Conservation (phyloP, 2,113 vertebrate genomes). For the Ahaetulla prasina region DNA sequence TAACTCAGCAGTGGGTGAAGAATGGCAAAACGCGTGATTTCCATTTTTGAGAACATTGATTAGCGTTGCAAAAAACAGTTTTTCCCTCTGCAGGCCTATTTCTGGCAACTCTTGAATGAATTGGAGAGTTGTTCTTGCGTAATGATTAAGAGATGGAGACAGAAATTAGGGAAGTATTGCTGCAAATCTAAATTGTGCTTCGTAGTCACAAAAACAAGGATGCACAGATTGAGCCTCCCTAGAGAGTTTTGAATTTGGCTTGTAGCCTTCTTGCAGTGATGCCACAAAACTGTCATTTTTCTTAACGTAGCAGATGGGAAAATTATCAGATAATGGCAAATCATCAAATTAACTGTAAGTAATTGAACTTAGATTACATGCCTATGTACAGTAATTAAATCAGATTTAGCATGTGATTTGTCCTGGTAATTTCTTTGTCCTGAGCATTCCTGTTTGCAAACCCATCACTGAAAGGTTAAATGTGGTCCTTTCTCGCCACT, state of each 20-base stretch:
- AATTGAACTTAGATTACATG: not conserved
- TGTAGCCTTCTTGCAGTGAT: not conserved
- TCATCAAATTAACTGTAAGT: not conserved
- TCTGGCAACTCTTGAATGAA: not conserved
- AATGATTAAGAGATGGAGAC: not conserved
- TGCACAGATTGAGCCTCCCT: not conserved
- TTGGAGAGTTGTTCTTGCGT: not conserved
- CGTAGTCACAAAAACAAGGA: not conserved
- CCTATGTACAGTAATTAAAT: not conserved
- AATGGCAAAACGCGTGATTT: not conserved
- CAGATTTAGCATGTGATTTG: not conserved
- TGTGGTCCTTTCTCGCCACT: not conserved
- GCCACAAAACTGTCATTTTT: not conserved
- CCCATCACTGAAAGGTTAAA: not conserved
- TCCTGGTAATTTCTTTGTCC: not conserved
- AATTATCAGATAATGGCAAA: not conserved
- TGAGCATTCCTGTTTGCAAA: not conserved
- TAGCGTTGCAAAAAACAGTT: not conserved
- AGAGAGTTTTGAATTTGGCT: not conserved
- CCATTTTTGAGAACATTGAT: constrained; percentile 13
- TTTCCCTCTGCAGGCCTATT: not conserved
- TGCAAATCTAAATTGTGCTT: not conserved
- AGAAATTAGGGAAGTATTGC: not conserved
- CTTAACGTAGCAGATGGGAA: not conserved
- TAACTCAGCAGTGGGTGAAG: constrained; percentile 6